A percentile compares a stretch with the other conserved stretches of the same genome.
phyloP scores from a whole-genome alignment of 2,888 invertebrate genomes.

The Agrotis clavis region DNA sequence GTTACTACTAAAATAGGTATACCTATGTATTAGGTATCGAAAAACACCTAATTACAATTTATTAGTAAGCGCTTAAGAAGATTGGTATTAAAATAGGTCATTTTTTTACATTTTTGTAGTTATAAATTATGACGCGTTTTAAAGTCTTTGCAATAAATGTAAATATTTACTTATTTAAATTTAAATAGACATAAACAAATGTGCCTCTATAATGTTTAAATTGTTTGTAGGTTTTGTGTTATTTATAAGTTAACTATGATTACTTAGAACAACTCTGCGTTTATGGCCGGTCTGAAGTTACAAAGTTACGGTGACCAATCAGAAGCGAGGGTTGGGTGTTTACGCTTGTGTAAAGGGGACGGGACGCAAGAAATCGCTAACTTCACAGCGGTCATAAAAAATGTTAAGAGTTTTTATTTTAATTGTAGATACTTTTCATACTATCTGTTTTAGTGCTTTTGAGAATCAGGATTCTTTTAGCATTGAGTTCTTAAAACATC shows the following conservation, averaged over 20 bases:
- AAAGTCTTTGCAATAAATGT: slow-evolving; percentile 62
- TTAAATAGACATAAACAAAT: slow-evolving; percentile 43
- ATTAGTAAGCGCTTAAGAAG: slow-evolving; percentile 22
- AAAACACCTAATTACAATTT: slow-evolving; percentile 24
- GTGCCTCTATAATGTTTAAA: slow-evolving; percentile 40
- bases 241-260: slow-evolving; percentile 49
- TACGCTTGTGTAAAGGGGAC: neutral
- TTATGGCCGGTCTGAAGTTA: slow-evolving; percentile 9
- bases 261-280: slow-evolving; percentile 39
- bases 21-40: slow-evolving; percentile 13
- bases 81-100: slow-evolving; percentile 34
- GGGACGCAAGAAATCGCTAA: neutral
- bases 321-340: neutral
- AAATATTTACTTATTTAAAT: slow-evolving; percentile 63
- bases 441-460: slow-evolving; percentile 18
- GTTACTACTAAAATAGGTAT: slow-evolving; percentile 7
- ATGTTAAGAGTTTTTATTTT: slow-evolving; percentile 24
- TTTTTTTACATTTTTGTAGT: slow-evolving; percentile 64
- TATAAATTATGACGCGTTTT: slow-evolving; percentile 53
- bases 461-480: slow-evolving; percentile 10
- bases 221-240: slow-evolving; percentile 45
- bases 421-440: slow-evolving; percentile 25
- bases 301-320: neutral
- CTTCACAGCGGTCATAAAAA: neutral
- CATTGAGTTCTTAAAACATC: neutral